phyloP scores from a whole-genome alignment of 1,140 invertebrate species.

The Scaptodrosophila lebanonensis region DNA sequence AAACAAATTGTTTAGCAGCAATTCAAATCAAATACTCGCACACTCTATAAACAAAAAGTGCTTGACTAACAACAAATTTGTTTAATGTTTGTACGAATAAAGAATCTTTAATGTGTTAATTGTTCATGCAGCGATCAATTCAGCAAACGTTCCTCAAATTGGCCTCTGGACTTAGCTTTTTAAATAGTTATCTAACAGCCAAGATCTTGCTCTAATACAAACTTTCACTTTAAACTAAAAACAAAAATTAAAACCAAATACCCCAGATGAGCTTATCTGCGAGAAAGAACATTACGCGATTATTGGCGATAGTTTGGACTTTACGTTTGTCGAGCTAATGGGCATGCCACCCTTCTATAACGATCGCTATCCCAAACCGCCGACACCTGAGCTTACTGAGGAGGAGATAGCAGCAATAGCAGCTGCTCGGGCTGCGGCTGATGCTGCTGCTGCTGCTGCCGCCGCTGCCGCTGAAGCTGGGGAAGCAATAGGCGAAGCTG shows the following conservation, averaged over 20 bases:
- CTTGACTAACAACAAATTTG: too few relatives aligned
- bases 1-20: too few relatives aligned
- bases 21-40: too few relatives aligned
- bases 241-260: constrained; percentile 24
- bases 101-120: too few relatives aligned
- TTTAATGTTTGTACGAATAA: too few relatives aligned
- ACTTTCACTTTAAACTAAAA: constrained; percentile 8
- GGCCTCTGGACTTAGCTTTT: too few relatives aligned
- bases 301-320: constrained; percentile 98
- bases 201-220: neutral
- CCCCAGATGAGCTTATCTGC: constrained; percentile 95
- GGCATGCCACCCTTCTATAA: constrained; percentile 78
- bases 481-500: constrained; percentile 12
- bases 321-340: constrained; percentile 97
- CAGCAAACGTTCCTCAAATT: too few relatives aligned
- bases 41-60: too few relatives aligned
- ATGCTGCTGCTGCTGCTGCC: constrained; percentile 32
- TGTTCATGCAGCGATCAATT: too few relatives aligned
- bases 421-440: constrained; percentile 18
- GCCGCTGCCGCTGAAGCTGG: constrained; percentile 19
- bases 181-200: too few relatives aligned
- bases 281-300: constrained; percentile 99
- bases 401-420: constrained; percentile 61
- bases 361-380: constrained; percentile 76
- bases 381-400: constrained; percentile 72